These are phyloP conservation scores for Clivina fossor DNA, from an alignment of 2,888 invertebrate species.

Conservation along the genomic window DNA sequence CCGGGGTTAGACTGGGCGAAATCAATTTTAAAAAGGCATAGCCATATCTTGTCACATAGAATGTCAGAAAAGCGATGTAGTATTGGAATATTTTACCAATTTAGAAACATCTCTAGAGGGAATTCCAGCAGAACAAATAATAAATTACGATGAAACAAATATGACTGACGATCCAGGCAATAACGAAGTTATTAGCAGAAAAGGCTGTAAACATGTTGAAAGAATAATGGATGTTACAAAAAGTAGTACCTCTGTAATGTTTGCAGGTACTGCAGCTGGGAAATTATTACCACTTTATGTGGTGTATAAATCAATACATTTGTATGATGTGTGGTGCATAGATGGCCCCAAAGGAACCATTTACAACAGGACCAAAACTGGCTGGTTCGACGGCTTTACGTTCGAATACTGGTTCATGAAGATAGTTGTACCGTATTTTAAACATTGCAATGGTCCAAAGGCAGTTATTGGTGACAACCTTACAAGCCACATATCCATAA, in stretches of 20 bases:
- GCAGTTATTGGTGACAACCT: constrained; percentile 47
- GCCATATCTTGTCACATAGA: too few species aligned
- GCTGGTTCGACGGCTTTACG: constrained; percentile 45
- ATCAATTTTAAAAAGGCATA: too few species aligned
- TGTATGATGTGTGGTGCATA: constrained; percentile 44
- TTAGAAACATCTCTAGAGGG: too few species aligned
- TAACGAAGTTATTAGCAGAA: constrained; percentile 16
- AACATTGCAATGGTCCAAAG: constrained; percentile 41
- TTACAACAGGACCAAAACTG: constrained; percentile 43
- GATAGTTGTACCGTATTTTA: constrained; percentile 40
- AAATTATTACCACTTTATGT: constrained; percentile 42
- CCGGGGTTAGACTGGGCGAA: too few species aligned
- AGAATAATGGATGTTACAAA: constrained; percentile 26
- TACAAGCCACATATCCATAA: constrained; percentile 40
- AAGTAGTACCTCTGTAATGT: constrained; percentile 41
- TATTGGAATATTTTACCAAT: too few species aligned
- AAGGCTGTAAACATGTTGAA: constrained; percentile 20
- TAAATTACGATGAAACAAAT: constrained; percentile 46
- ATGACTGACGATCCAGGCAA: constrained; percentile 42
- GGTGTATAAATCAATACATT: constrained; percentile 43
- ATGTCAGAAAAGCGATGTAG: too few species aligned
- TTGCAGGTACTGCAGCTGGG: constrained; percentile 42
- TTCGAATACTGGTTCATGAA: constrained; percentile 42
- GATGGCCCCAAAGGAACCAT: constrained; percentile 42
- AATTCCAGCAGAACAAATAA: too few species aligned